Conservation (phyloP, 2,888 invertebrate species). For the Trichopria drosophilae region DNA sequence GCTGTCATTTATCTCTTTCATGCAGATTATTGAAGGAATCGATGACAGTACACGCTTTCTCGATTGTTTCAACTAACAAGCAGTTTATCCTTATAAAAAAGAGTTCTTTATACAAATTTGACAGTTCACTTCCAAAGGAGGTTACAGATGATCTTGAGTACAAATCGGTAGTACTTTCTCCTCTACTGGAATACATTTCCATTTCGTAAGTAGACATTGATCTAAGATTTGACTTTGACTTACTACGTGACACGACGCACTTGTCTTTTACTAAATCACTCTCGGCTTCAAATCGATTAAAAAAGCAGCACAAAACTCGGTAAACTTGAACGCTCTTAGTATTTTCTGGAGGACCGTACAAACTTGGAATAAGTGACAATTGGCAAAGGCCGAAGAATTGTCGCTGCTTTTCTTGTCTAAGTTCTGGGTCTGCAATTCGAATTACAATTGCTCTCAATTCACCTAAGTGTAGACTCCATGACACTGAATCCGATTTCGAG, state of each 20-base stretch:
- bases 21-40: conserved; percentile 41
- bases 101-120: conserved; percentile 31
- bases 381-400: conserved; percentile 35
- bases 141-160: background rate
- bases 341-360: background rate
- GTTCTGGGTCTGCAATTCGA: conserved; percentile 24
- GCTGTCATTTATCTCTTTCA: conserved; percentile 8
- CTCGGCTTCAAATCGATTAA: conserved; percentile 42
- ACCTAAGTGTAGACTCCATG: conserved; percentile 42
- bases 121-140: conserved; percentile 3
- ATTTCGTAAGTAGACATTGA: too few relatives aligned
- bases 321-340: conserved; percentile 39
- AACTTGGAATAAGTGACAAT: conserved; percentile 29
- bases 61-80: conserved; percentile 36
- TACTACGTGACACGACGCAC: conserved; percentile 14
- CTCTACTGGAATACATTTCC: background rate
- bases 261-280: conserved; percentile 27
- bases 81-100: conserved; percentile 41
- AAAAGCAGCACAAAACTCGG: conserved; percentile 39
- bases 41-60: conserved; percentile 35
- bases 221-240: background rate
- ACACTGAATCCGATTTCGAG: background rate
- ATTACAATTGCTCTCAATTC: conserved; percentile 40
- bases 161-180: too few relatives aligned
- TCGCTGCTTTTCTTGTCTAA: conserved; percentile 22